These are phyloP conservation scores for Candoia aspera DNA, from an alignment of 2,113 vertebrate species.

Conservation along the genomic window DNA sequence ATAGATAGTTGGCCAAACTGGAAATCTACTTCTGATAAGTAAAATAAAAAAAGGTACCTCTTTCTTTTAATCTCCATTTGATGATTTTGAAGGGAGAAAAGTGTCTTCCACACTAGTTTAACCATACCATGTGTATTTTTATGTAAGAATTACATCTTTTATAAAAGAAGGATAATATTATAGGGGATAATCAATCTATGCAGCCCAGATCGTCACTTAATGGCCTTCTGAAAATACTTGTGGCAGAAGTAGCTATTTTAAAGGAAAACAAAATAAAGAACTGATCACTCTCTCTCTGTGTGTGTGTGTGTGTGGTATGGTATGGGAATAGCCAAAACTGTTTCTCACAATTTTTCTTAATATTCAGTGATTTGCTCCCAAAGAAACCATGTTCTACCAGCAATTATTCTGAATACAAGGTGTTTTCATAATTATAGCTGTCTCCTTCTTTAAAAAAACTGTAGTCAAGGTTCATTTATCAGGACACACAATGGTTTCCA, in stretches of 20 bases:
- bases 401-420: not conserved
- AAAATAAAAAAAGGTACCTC: not conserved
- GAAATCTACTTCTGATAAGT: not conserved
- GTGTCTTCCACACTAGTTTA: not conserved
- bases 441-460: not conserved
- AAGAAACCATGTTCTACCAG: not conserved
- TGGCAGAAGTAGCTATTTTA: not conserved
- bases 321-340: not conserved
- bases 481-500: constrained; percentile 10
- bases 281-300: not conserved
- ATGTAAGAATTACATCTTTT: not conserved
- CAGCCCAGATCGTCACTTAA: not conserved
- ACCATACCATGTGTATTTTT: not conserved
- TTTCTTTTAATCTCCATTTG: not conserved
- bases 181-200: not conserved
- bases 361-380: not conserved
- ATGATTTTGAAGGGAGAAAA: not conserved
- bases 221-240: not conserved
- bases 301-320: not conserved
- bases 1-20: not conserved
- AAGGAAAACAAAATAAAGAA: not conserved
- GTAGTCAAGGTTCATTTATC: not conserved
- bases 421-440: constrained; percentile 1
- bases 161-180: not conserved
- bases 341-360: not conserved